A percentile compares a stretch with the other conserved stretches of the same genome.
These are phyloP conservation scores for Oxycera nigricornis DNA, from an alignment of 2,888 invertebrate genomes.

Conservation along the genomic window DNA sequence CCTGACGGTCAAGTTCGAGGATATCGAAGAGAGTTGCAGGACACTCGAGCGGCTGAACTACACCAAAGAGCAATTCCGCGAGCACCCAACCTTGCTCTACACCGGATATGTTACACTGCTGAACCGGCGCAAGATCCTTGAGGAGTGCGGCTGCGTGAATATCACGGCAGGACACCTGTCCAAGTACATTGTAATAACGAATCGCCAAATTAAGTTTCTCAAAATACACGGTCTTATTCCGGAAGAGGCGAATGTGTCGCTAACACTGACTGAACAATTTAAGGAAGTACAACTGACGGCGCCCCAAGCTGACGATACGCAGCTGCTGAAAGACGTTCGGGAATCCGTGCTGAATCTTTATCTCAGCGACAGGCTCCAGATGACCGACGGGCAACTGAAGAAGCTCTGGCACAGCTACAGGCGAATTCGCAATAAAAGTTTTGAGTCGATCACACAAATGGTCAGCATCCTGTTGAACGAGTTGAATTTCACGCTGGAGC, in stretches of 20 bases:
- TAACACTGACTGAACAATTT: slow-evolving; percentile 56
- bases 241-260: slow-evolving; percentile 57
- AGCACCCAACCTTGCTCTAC: slow-evolving; percentile 66
- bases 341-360: slow-evolving; percentile 56
- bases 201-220: slow-evolving; percentile 57
- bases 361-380: slow-evolving; percentile 60
- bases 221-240: slow-evolving; percentile 61
- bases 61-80: slow-evolving; percentile 64
- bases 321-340: slow-evolving; percentile 55
- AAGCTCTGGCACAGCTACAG: slow-evolving; percentile 58
- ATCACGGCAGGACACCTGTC: slow-evolving; percentile 60
- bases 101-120: slow-evolving; percentile 66
- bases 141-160: slow-evolving; percentile 67
- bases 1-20: slow-evolving; percentile 53
- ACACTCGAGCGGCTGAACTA: slow-evolving; percentile 59
- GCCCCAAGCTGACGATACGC: slow-evolving; percentile 49
- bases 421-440: slow-evolving; percentile 62
- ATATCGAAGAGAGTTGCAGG: slow-evolving; percentile 53
- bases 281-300: slow-evolving; percentile 49
- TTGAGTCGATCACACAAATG: slow-evolving; percentile 64
- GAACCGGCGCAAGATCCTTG: slow-evolving; percentile 68
- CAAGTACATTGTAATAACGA: slow-evolving; percentile 57
- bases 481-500: slow-evolving; percentile 65
- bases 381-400: slow-evolving; percentile 56
- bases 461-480: slow-evolving; percentile 66